Percentiles rank a stretch among this genome's conserved stretches.
phyloP scores from a whole-genome alignment of 2,797 vertebrate species.

The Danio choprae region DNA sequence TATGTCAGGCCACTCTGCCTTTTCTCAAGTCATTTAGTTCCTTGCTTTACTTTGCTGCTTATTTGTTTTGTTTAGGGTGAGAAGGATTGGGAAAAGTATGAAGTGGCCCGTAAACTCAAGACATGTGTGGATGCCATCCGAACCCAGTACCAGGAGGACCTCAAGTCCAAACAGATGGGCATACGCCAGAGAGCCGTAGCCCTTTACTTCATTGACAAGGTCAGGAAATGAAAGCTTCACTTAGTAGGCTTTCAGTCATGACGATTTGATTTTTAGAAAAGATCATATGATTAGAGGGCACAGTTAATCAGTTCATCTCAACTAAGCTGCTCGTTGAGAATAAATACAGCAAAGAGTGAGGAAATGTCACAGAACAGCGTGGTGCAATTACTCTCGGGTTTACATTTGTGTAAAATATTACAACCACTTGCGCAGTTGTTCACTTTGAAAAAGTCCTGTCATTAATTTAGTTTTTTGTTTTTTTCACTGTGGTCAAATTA shows the following conservation, averaged over 20 bases:
- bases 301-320: not conserved
- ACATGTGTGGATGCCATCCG: conserved; percentile 71
- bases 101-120: conserved; percentile 77
- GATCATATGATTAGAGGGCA: not conserved
- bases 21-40: not conserved
- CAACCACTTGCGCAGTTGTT: not conserved
- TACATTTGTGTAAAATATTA: not conserved
- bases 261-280: conserved; percentile 19
- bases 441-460: not conserved
- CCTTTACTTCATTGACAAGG: conserved; percentile 82
- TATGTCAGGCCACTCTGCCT: not conserved
- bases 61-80: conserved; percentile 64
- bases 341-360: not conserved
- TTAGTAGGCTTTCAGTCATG: not conserved
- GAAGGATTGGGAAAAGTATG: conserved; percentile 81
- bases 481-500: not conserved
- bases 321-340: not conserved
- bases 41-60: not conserved
- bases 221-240: conserved; percentile 49
- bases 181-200: conserved; percentile 76
- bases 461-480: not conserved
- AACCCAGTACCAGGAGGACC: conserved; percentile 70
- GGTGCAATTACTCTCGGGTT: not conserved
- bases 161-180: conserved; percentile 77
- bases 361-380: not conserved